phyloP scores from a whole-genome alignment of 2,888 invertebrate species.

The Malthinus flaveolus region DNA sequence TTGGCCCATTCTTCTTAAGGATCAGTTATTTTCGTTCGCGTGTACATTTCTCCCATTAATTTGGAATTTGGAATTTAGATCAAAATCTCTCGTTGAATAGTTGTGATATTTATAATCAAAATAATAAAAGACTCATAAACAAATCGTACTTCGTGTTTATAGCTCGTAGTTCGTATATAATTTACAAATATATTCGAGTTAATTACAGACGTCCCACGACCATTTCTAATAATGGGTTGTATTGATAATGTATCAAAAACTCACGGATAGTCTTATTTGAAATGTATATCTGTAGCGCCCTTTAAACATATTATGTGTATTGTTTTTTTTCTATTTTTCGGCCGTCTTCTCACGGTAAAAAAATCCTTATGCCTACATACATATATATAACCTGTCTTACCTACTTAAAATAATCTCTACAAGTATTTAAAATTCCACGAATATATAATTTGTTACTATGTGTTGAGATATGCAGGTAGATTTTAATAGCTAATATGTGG shows the following conservation, averaged over 20 bases:
- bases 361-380: neutral
- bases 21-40: no score
- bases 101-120: neutral
- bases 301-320: neutral
- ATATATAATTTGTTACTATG: conserved; percentile 11
- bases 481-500: no score
- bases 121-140: neutral
- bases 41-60: no score
- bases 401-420: conserved; percentile 18
- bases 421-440: conserved; percentile 17
- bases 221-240: conserved; percentile 13
- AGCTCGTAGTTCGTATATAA: neutral
- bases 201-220: neutral
- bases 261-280: neutral
- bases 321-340: neutral
- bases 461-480: neutral
- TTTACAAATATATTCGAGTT: conserved; percentile 5
- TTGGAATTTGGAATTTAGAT: no score
- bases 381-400: conserved; percentile 12
- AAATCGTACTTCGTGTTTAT: neutral
- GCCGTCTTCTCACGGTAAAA: conserved; percentile 11
- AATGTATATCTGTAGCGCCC: conserved; percentile 1
- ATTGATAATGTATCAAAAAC: conserved; percentile 9
- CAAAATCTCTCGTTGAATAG: no score
- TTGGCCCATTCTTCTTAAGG: no score